Conservation (phyloP, 1,140 invertebrate species). For the Adoxophyes honmai region DNA sequence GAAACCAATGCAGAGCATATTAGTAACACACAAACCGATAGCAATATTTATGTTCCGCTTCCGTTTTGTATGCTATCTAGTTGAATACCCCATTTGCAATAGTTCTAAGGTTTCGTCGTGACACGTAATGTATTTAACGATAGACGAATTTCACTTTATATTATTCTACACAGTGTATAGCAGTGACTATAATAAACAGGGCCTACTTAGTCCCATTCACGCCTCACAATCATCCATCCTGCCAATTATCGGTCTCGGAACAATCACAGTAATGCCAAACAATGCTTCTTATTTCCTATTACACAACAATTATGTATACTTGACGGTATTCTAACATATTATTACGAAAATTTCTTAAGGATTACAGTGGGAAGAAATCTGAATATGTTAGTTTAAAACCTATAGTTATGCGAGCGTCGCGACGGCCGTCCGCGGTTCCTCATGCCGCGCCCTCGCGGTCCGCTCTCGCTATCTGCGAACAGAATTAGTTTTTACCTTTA, state of each 20-base stretch:
- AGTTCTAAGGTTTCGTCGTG: no score
- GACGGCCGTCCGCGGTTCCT: slow-evolving; percentile 48
- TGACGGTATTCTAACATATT: not conserved
- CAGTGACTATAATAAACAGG: not conserved
- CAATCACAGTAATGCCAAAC: not conserved
- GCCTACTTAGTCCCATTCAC: not conserved
- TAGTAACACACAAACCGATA: no score
- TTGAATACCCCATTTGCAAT: no score
- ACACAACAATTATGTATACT: not conserved
- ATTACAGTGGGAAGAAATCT: not conserved
- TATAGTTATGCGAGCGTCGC: slow-evolving; percentile 51
- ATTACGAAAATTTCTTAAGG: not conserved
- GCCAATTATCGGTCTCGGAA: not conserved
- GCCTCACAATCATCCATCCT: not conserved
- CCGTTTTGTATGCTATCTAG: no score
- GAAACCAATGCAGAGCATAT: no score
- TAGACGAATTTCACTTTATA: no score
- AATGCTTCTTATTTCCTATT: not conserved
- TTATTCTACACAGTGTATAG: not conserved
- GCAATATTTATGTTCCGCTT: no score
- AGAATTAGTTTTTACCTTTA: not conserved
- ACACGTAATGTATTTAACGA: no score
- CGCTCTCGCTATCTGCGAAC: slow-evolving; percentile 62
- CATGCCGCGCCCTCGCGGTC: slow-evolving; percentile 54
- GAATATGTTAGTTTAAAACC: slow-evolving; percentile 32